Evolutionary conservation across 2,113 vertebrate species (phyloP), one percentile per base, ranked within the genome.

Genomic region (Nycticryphes semicollaris): DNA sequence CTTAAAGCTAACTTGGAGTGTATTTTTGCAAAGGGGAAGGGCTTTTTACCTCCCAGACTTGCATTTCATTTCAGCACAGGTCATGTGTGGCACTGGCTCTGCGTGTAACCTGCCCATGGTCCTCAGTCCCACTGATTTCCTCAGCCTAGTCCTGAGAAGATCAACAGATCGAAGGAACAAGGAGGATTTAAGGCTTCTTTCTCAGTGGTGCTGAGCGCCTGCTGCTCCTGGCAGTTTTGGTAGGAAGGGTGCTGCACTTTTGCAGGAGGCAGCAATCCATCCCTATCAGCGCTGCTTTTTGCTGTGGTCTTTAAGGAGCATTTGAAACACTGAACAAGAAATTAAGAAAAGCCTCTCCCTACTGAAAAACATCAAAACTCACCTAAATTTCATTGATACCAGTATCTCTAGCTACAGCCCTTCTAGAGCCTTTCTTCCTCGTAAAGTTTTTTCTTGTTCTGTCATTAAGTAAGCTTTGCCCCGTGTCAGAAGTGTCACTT

Each of bases 21-120:
- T 74, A 73, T 66, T 94, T 94, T 83, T 87, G 91, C 45, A 80
- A 78, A 83, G 47, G 45, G 23, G 30, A 79, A 76, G 45, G 86
- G 93, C 51, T 84, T 92, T 90, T 87, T 87, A 94, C 87, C 92
- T 96, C 90, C 28, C 62, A 92, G 62, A 51, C n/a, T 41, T 93
- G 64, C 37, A 56, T 90, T 95, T 95, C 67, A 47, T 74, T 87
- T 85, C 50, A 43, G 70, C 41, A 14, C 8, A 79, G 69, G 69
- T 92, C 86, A 50, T 14, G 54, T 27, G 60, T 3, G 1, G n/a
- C 43, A 43, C 69, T 87, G 67, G 47, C 63, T 76, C 76, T 19
- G 33, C 0, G 0, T 19, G 17, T 60, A 91, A 79, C 73, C 76
- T 76, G 45, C 31, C 77, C 37, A 12, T 5, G 23, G 62, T 73